Evolutionary conservation across 2,797 vertebrate species (phyloP).

Genomic region (Macropus fuliginosus): DNA sequence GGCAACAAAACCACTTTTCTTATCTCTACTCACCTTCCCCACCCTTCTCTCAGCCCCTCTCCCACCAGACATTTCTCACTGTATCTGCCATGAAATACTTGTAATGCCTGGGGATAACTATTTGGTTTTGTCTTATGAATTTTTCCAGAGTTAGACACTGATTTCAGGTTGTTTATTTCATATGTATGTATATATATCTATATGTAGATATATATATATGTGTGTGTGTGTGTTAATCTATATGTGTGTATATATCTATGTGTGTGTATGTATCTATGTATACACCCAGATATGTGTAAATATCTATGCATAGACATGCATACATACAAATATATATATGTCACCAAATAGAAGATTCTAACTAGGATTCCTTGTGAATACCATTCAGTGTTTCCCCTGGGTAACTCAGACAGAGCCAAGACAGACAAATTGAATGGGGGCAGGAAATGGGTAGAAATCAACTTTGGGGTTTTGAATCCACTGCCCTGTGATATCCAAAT

Average conservation of each 20-base stretch:
- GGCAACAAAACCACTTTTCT: slow-evolving; percentile 26
- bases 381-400: slow-evolving; percentile 24
- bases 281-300: no score
- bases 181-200: neutral
- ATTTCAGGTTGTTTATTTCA: slow-evolving; percentile 34
- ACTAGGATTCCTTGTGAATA: slow-evolving; percentile 25
- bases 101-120: slow-evolving; percentile 63
- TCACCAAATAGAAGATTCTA: slow-evolving; percentile 30
- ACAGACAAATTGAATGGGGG: neutral
- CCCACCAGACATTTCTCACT: neutral
- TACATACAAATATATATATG: neutral
- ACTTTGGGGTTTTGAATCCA: neutral
- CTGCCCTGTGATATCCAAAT: neutral
- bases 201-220: no score
- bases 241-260: neutral
- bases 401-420: slow-evolving; percentile 15
- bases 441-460: slow-evolving; percentile 6
- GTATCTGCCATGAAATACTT: slow-evolving; percentile 60
- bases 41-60: neutral
- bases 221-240: no score
- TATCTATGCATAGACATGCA: no score
- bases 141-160: slow-evolving; percentile 15
- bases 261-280: neutral
- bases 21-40: neutral
- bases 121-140: slow-evolving; percentile 56